Percentiles rank a stretch among this genome's conserved stretches.
Evolutionary conservation across 1,140 invertebrate species (phyloP).

Genomic region (Lepidurus couesii): DNA sequence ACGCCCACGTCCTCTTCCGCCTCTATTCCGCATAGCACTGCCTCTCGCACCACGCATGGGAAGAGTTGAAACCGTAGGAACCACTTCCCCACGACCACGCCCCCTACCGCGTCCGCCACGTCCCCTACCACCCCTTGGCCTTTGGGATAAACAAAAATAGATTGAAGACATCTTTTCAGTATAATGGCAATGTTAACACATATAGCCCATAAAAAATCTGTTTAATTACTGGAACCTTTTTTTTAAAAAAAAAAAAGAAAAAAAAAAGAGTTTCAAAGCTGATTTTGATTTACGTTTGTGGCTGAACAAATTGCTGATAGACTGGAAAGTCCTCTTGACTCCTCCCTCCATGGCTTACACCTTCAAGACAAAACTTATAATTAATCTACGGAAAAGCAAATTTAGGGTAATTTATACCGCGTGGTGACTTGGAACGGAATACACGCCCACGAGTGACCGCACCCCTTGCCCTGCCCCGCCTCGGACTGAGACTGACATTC

Average conservation of each 20-base stretch:
- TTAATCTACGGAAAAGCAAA: neutral
- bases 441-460: neutral
- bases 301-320: neutral
- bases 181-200: neutral
- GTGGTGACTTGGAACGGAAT: neutral
- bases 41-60: conserved; percentile 36
- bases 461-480: neutral
- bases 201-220: too few species aligned
- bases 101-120: conserved; percentile 38
- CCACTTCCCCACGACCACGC: conserved; percentile 34
- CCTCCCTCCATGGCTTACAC: neutral
- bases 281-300: neutral
- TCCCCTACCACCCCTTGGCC: conserved; percentile 38
- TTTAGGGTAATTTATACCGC: neutral
- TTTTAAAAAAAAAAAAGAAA: too few species aligned
- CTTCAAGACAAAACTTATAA: neutral
- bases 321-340: neutral
- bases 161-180: neutral
- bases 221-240: too few species aligned
- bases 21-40: conserved; percentile 34
- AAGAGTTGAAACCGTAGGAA: conserved; percentile 34
- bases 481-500: neutral
- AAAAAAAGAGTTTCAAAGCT: too few species aligned
- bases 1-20: conserved; percentile 37
- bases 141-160: conserved; percentile 28